These are phyloP conservation scores for Limnephilus rhombicus DNA, from an alignment of 2,888 invertebrate species.

Conservation along the genomic window DNA sequence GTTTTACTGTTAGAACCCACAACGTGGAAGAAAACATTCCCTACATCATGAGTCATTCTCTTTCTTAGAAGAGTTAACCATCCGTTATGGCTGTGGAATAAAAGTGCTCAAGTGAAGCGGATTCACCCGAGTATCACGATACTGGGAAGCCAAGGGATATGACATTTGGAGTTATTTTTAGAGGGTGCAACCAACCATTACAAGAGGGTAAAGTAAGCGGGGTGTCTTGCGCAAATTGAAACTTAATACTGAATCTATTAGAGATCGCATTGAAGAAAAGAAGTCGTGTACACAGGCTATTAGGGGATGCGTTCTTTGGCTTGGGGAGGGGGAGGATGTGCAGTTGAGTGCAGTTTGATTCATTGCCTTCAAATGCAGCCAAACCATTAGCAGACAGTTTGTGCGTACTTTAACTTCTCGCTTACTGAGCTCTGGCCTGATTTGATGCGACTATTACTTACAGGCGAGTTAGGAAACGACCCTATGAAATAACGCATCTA, in stretches of 20 bases:
- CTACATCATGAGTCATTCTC: conserved; percentile 60
- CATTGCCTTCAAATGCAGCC: conserved; percentile 65
- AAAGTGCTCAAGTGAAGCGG: conserved; percentile 58
- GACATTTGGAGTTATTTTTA: conserved; percentile 66
- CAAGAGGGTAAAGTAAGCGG: conserved; percentile 57
- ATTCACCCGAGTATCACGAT: conserved; percentile 48
- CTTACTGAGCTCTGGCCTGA: conserved; percentile 16
- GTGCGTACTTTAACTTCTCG: conserved; percentile 36
- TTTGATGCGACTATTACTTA: conserved; percentile 42
- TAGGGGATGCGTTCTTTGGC: conserved; percentile 62
- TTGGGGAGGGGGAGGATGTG: conserved; percentile 64
- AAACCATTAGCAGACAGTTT: conserved; percentile 64
- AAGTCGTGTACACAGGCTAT: conserved; percentile 61
- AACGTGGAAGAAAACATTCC: neutral
- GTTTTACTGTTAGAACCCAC: neutral
- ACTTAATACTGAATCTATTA: conserved; percentile 67
- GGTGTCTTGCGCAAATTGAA: conserved; percentile 66
- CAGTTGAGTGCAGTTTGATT: conserved; percentile 67
- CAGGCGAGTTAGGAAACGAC: conserved; percentile 20
- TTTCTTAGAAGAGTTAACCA: conserved; percentile 63
- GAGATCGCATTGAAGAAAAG: conserved; percentile 64
- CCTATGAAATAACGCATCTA: neutral
- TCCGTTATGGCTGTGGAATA: conserved; percentile 63
- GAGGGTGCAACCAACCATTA: conserved; percentile 61
- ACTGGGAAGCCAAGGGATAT: conserved; percentile 57